Evolutionary conservation across 2,797 vertebrate genomes (phyloP).

Genomic region (Gastrophryne carolinensis): DNA sequence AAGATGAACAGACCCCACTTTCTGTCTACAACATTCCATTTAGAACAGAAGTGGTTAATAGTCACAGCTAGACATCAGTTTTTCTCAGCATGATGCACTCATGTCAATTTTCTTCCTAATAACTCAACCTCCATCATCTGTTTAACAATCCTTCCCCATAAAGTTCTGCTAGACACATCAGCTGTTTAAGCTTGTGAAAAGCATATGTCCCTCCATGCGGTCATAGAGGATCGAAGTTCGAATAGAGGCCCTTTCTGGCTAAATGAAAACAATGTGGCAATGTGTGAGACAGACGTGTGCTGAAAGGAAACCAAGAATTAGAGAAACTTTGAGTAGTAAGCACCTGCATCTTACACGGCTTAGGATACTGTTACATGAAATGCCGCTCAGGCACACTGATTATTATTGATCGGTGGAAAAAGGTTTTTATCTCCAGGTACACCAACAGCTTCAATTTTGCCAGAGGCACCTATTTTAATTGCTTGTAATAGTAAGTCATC

Average conservation of each 20-base stretch:
- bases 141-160: slow-evolving; percentile 64
- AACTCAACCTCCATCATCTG: slow-evolving; percentile 66
- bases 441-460: slow-evolving; percentile 61
- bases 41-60: slow-evolving; percentile 2
- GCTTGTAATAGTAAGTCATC: slow-evolving; percentile 36
- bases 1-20: too few species aligned
- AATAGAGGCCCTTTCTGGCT: slow-evolving; percentile 57
- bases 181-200: slow-evolving; percentile 70
- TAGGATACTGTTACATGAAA: slow-evolving; percentile 46
- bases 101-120: slow-evolving; percentile 62
- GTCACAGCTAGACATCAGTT: slow-evolving; percentile 41
- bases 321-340: slow-evolving; percentile 50
- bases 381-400: slow-evolving; percentile 65
- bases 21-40: neutral
- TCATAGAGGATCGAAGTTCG: slow-evolving; percentile 37
- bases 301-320: slow-evolving; percentile 48
- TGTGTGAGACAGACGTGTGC: slow-evolving; percentile 56
- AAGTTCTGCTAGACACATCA: slow-evolving; percentile 62
- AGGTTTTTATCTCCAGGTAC: slow-evolving; percentile 68
- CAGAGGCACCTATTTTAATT: slow-evolving; percentile 64
- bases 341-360: slow-evolving; percentile 39
- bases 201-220: slow-evolving; percentile 9
- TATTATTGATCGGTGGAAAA: slow-evolving; percentile 72
- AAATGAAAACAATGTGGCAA: slow-evolving; percentile 70
- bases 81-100: neutral